Percentiles rank a stretch among this genome's conserved stretches.
phyloP scores from a whole-genome alignment of 2,888 invertebrate genomes.

The Amblyjoppa fuscipennis region DNA sequence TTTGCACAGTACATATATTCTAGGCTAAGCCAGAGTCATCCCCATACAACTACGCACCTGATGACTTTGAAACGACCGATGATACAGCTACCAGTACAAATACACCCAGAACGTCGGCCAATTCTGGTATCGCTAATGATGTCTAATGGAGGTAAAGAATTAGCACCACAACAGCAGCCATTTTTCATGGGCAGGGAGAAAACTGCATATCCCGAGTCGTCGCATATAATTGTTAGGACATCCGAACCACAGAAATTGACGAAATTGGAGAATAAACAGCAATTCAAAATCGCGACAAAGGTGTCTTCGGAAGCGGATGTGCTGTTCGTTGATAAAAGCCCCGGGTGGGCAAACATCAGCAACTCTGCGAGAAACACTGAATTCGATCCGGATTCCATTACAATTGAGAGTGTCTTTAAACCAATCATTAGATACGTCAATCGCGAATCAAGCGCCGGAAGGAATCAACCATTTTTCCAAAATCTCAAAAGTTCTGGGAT shows the following conservation, averaged over 20 bases:
- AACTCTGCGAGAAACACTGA: constrained; percentile 89
- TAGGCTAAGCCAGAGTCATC: constrained; percentile 68
- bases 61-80: constrained; percentile 77
- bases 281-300: constrained; percentile 65
- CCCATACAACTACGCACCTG: constrained; percentile 81
- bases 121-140: constrained; percentile 45
- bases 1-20: constrained; percentile 65
- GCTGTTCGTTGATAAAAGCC: constrained; percentile 12
- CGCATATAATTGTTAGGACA: constrained; percentile 14
- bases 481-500: constrained; percentile 46
- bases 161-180: constrained; percentile 69
- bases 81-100: constrained; percentile 37
- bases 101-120: constrained; percentile 44
- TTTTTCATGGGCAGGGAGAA: constrained; percentile 80
- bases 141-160: constrained; percentile 31
- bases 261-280: constrained; percentile 74
- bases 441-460: constrained; percentile 83
- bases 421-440: constrained; percentile 89
- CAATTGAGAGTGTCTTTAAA: constrained; percentile 94
- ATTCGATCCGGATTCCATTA: constrained; percentile 92
- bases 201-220: constrained; percentile 74
- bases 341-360: constrained; percentile 38
- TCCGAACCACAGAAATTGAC: constrained; percentile 69
- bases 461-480: constrained; percentile 53
- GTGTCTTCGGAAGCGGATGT: constrained; percentile 40